Percentiles rank a stretch among this genome's conserved stretches.
Evolutionary conservation across 64 coral and sea anemone species (phyloP).

Genomic region (Porites lutea): DNA sequence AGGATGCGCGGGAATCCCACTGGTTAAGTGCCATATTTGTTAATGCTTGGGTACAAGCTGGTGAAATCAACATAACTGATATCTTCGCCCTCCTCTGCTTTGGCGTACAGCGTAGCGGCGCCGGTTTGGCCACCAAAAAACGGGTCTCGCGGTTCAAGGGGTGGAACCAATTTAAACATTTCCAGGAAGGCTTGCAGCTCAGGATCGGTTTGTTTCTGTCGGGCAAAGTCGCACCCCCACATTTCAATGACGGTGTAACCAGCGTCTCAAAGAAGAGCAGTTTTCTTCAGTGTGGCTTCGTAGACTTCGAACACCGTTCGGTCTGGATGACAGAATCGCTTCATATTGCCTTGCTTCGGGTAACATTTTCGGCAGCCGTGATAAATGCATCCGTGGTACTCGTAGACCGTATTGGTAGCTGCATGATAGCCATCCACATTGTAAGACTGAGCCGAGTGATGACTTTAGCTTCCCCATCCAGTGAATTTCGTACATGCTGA

Average conservation of each 20-base stretch:
- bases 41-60: not conserved
- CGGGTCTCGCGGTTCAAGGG: too few species aligned
- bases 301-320: too few species aligned
- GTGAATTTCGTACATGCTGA: not conserved
- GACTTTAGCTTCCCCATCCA: not conserved
- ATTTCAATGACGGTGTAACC: too few species aligned
- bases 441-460: not conserved
- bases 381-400: not conserved
- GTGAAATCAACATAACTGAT: not conserved
- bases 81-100: not conserved
- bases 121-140: not conserved
- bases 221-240: too few species aligned
- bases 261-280: too few species aligned
- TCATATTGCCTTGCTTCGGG: too few species aligned
- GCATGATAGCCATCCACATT: constrained; percentile 5
- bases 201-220: too few species aligned
- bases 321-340: too few species aligned
- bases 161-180: too few species aligned
- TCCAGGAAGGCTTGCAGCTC: too few species aligned
- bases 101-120: not conserved
- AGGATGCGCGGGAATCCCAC: not conserved
- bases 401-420: not conserved
- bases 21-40: not conserved
- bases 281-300: too few species aligned
- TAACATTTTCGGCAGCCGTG: not conserved